These are phyloP conservation scores for Hemiprocne comata DNA, from an alignment of 2,113 vertebrate species.

Conservation along the genomic window DNA sequence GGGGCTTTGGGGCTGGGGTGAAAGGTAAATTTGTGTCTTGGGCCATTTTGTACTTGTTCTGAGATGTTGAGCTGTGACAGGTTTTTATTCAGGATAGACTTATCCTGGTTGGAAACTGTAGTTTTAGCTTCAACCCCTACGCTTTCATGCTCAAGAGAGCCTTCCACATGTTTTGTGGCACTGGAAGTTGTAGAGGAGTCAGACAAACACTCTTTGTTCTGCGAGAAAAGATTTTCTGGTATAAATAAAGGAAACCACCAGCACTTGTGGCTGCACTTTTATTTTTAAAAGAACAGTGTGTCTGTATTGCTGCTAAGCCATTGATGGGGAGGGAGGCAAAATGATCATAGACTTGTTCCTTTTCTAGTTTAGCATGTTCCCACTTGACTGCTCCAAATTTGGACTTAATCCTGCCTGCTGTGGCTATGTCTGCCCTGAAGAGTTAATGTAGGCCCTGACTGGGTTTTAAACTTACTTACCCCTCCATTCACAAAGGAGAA, in stretches of 20 bases:
- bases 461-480: neutral
- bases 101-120: neutral
- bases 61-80: neutral
- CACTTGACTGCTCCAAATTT: neutral
- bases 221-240: constrained; percentile 66
- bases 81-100: constrained; percentile 6
- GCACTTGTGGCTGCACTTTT: constrained; percentile 37
- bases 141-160: neutral
- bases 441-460: constrained; percentile 10
- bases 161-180: constrained; percentile 50
- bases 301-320: constrained; percentile 20
- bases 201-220: constrained; percentile 74
- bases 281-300: constrained; percentile 37
- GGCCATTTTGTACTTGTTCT: neutral
- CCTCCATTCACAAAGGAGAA: neutral
- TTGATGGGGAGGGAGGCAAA: neutral
- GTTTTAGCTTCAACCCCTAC: constrained; percentile 26
- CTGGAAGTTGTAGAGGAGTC: constrained; percentile 52
- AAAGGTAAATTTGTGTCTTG: neutral
- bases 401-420: neutral
- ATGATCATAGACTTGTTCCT: neutral
- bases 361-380: constrained; percentile 7
- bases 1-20: neutral
- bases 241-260: constrained; percentile 71
- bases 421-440: neutral